Percentiles rank a stretch among this genome's conserved stretches.
Evolutionary conservation across 2,113 vertebrate species (phyloP).

Genomic region (Todiramphus saurophagus): DNA sequence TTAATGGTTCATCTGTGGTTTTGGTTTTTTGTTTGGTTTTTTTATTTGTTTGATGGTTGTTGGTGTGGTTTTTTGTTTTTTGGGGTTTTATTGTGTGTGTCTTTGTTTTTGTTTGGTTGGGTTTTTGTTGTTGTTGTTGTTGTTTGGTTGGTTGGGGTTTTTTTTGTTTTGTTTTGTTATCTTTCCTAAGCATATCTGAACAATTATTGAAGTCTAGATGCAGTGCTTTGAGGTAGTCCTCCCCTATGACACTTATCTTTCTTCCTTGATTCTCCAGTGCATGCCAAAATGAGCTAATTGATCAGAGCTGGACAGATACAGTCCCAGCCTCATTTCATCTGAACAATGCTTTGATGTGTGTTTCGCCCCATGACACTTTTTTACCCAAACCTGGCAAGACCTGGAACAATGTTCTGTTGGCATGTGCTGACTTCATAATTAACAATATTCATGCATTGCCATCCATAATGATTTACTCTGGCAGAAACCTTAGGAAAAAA

Average conservation of each 20-base stretch:
- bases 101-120: too few species aligned
- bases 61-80: too few species aligned
- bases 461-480: neutral
- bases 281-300: neutral
- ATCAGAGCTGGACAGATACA: neutral
- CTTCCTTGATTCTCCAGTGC: neutral
- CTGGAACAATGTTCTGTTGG: neutral
- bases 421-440: neutral
- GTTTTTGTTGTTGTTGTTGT: too few species aligned
- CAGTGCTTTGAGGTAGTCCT: neutral
- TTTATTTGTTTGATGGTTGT: too few species aligned
- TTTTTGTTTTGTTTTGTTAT: too few species aligned
- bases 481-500: neutral
- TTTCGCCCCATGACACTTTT: neutral
- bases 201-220: neutral
- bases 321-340: neutral
- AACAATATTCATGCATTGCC: neutral
- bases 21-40: too few species aligned
- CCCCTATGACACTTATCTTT: rapidly evolving
- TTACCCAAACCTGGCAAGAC: neutral
- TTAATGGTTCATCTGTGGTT: neutral
- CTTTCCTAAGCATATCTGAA: neutral
- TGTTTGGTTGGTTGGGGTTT: too few species aligned
- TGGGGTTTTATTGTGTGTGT: too few species aligned
- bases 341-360: neutral